phyloP scores from a whole-genome alignment of 1,140 invertebrate species.

The Meteorus sp. region DNA sequence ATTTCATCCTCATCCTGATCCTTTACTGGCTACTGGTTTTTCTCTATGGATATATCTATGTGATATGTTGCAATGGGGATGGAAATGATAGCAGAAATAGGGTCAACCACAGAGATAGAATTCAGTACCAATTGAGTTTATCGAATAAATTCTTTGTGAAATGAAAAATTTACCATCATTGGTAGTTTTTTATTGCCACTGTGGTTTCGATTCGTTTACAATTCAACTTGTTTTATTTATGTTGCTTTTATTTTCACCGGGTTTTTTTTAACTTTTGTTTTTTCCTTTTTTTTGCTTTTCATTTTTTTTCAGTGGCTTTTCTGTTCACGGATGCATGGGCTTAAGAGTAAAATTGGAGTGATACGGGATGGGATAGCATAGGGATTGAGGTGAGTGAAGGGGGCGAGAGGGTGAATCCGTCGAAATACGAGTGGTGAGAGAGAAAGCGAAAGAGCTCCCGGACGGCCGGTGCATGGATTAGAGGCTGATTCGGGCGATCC shows the following conservation, averaged over 20 bases:
- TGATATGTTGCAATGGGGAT: too few species aligned
- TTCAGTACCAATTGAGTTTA: too few species aligned
- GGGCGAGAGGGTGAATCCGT: too few species aligned
- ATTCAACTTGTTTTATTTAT: conserved; percentile 17
- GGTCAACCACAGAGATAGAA: too few species aligned
- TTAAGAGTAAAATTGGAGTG: background rate
- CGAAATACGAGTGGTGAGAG: background rate
- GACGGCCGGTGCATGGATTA: conserved; percentile 42
- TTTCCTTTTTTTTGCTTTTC: too few species aligned
- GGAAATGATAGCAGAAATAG: background rate
- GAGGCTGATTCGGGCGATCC: conserved; percentile 54
- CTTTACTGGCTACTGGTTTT: conserved; percentile 6
- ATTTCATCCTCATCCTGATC: conserved; percentile 38
- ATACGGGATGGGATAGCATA: background rate
- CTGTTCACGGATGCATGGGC: conserved; percentile 6
- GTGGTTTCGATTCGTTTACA: conserved; percentile 11
- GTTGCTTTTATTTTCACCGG: conserved; percentile 11
- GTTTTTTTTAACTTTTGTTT: conserved; percentile 10
- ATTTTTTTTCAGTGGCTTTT: background rate
- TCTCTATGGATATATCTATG: background rate
- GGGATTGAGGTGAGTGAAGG: background rate
- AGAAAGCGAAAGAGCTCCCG: too few species aligned
- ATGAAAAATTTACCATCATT: too few species aligned
- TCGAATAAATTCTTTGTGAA: too few species aligned
- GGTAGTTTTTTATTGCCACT: conserved; percentile 24